Base-by-base conservation (phyloP, 2,888 invertebrate species). In the Herminia tarsipennalis region DNA sequence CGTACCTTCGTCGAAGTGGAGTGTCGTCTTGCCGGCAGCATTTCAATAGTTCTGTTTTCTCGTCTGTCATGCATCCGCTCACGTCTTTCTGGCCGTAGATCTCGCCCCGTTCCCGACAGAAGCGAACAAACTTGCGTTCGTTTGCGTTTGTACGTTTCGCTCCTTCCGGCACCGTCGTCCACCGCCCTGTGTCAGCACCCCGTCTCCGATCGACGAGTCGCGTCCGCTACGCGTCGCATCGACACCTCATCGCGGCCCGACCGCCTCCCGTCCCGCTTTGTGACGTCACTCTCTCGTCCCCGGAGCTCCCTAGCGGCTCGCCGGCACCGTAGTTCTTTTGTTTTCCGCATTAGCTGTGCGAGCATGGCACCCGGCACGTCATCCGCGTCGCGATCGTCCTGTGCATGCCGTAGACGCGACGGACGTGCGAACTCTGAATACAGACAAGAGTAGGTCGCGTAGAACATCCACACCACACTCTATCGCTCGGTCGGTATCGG, bases 391-490 rank as follows among this genome's bases (percentile, higher is more conserved):
- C 10, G 2, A 3, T 5, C 14, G 13, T 13, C 28, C 20, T 18
- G 3, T n/a, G n/a, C n/a, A n/a, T n/a, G n/a, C n/a, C n/a, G n/a
- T n/a, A n/a, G n/a, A n/a, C n/a, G n/a, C n/a, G n/a, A n/a, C n/a
- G n/a, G n/a, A n/a, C 30, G 6, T 5, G 6, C 52, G 42, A 38
- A 73, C 86, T 83, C 87, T 83, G 86, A 85, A 82, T 85, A 81
- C 86, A 82, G 85, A 76, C 78, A 66, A 33, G 34, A 24, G 28
- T 36, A 25, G 25, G 18, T 45, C 37, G 28, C 41, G 66, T 65
- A 71, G 76, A 74, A 77, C 77, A 83, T 88, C 88, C 88, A 88
- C 88, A 80, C 88, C 88, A 88, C 88, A 88, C 88, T 88, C 87
- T 49, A 27, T 17, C 28, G 30, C 66, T n/a, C n/a, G n/a, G 54